Evolutionary conservation across 2,888 invertebrate genomes (phyloP), one percentile per base, ranked within the genome.

Genomic region (Drosophila diplacantha): DNA sequence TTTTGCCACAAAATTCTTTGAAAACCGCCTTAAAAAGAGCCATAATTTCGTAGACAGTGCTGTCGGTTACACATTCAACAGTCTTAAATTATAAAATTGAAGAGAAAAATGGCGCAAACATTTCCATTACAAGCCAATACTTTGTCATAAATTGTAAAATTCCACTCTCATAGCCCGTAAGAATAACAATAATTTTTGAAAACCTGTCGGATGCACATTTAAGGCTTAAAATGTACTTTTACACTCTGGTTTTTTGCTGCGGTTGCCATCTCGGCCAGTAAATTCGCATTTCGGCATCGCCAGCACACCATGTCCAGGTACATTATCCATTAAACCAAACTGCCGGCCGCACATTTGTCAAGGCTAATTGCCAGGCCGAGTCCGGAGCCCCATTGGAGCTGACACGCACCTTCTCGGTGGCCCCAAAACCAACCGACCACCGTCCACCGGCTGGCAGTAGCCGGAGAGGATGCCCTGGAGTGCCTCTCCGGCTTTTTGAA

Each of bases 321-420:
- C 70, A 74, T 78, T 75, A 74, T 74, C 74, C 74, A 74, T 74
- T 75, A 74, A 74, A 74, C 78, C 74, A 75, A 61, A 74, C 58
- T 72, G 75, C 66, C 75, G 66, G 75, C 74, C 74, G 73, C 74
- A 78, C 74, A 74, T 74, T 74, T 74, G 74, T 74, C 74, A 74
- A 78, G 75, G 78, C 78, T 74, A 74, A 74, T 74, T 74, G 74
- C 74, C 78, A 62, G 62, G 63, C 51, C 61, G 62, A 50, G 70
- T 31, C 58, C 43, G 37, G 57, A 61, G 70, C 78, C 75, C 78
- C 75, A 69, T 78, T 78, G 78, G 61, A 66, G 66, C 72, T 72
- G 72, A 74, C 69, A 74, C 72, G 70, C 72, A 69, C 66, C 65
- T 64, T 57, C 66, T 66, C 58, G 43, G 35, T 44, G 54, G 20